Evolutionary conservation across 2,888 invertebrate genomes (phyloP).

Genomic region (Cosmopolites sordidus): DNA sequence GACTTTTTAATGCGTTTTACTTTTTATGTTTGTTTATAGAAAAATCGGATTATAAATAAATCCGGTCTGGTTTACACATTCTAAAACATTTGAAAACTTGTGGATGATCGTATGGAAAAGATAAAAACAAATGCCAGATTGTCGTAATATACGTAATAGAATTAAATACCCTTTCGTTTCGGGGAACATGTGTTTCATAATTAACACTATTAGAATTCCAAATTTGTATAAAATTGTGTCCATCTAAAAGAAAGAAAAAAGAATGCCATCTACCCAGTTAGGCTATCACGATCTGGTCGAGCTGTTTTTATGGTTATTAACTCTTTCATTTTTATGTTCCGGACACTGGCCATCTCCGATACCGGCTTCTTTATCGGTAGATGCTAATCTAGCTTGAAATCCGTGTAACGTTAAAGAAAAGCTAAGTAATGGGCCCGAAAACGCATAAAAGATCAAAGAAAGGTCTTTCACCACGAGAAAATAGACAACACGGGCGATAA

Average conservation of each 20-base stretch:
- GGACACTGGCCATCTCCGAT: background rate
- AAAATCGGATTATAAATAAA: too few species aligned
- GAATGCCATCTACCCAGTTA: background rate
- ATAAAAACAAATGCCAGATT: too few species aligned
- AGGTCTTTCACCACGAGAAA: background rate
- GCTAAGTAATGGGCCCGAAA: background rate
- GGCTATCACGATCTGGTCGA: constrained; percentile 1
- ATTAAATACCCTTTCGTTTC: too few species aligned
- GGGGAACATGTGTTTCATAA: background rate
- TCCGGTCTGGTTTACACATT: too few species aligned
- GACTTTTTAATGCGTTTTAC: too few species aligned
- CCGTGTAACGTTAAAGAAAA: background rate
- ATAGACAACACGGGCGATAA: too few species aligned
- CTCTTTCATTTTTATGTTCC: background rate
- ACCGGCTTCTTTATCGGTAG: constrained; percentile 1
- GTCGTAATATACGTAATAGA: too few species aligned
- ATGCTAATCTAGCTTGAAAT: background rate
- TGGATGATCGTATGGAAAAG: too few species aligned
- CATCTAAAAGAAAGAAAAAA: too few species aligned
- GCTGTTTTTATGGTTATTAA: constrained; percentile 1
- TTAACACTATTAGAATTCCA: background rate
- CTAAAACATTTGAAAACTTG: too few species aligned
- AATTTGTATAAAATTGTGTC: background rate
- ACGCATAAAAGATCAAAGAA: constrained; percentile 2
- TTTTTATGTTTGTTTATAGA: too few species aligned